Evolutionary conservation across 2,797 vertebrate genomes (phyloP).

Genomic region (Hapalemur alaotrensis): DNA sequence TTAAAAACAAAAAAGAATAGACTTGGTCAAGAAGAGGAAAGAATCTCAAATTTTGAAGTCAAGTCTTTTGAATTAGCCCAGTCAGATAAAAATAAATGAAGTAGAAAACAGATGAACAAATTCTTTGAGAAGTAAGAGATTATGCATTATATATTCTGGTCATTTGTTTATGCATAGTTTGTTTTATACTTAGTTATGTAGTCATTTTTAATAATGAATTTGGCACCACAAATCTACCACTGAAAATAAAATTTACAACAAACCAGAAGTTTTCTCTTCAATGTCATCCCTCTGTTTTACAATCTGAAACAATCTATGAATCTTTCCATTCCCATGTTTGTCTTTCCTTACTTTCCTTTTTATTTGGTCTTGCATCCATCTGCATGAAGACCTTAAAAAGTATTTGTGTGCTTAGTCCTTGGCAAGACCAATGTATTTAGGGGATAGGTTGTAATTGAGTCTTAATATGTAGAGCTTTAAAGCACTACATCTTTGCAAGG

Average conservation of each 20-base stretch:
- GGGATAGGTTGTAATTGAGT: neutral
- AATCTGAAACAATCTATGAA: neutral
- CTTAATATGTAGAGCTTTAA: neutral
- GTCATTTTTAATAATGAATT: neutral
- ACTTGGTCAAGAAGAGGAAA: too few species aligned
- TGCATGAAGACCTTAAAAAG: too few species aligned
- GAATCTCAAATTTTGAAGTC: too few species aligned
- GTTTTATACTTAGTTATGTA: neutral
- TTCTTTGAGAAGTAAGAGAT: too few species aligned
- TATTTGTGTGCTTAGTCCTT: neutral
- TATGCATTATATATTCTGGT: neutral
- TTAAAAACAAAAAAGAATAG: too few species aligned
- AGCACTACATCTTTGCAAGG: neutral
- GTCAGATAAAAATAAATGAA: too few species aligned
- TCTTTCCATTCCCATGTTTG: neutral
- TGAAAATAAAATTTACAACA: neutral
- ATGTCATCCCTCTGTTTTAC: neutral
- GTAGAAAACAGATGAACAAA: too few species aligned
- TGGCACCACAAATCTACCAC: neutral
- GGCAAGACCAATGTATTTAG: neutral
- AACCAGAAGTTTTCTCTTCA: neutral
- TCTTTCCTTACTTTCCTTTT: neutral
- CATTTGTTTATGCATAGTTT: neutral
- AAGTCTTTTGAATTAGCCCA: too few species aligned
- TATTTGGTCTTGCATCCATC: neutral